A percentile compares a stretch with the other conserved stretches of the same genome.
Conservation (phyloP, 2,888 invertebrate species). For the Isotomurus palustris region DNA sequence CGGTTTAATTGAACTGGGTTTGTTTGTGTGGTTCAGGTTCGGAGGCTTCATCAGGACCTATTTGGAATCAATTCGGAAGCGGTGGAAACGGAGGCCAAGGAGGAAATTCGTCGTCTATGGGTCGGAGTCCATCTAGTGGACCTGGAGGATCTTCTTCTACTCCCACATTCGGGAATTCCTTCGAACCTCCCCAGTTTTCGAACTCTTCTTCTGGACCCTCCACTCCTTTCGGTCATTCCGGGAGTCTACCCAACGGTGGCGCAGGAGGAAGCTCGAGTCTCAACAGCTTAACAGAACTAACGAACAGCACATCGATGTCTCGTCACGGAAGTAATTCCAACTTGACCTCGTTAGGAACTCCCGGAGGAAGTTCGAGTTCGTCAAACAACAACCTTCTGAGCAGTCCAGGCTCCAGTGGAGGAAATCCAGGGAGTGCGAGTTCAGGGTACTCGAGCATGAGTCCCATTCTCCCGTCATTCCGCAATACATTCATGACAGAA, state of each 20-base stretch:
- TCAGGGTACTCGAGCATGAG: conserved; percentile 39
- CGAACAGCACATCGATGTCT: conserved; percentile 24
- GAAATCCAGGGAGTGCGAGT: conserved; percentile 31
- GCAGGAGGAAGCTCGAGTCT: conserved; percentile 29
- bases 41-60: background rate
- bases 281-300: conserved; percentile 30
- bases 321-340: conserved; percentile 16
- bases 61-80: background rate
- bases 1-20: too few relatives aligned
- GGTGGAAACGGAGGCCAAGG: background rate
- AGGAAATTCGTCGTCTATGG: background rate
- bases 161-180: background rate
- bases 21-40: conserved; percentile 1
- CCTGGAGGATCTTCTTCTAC: background rate
- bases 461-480: conserved; percentile 45
- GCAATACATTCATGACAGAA: conserved; percentile 46
- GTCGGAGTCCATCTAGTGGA: background rate
- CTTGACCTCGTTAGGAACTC: conserved; percentile 3
- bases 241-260: conserved; percentile 14
- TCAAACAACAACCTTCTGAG: conserved; percentile 1
- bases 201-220: background rate
- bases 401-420: conserved; percentile 19
- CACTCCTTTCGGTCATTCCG: background rate
- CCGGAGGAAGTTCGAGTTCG: conserved; percentile 4
- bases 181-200: too few relatives aligned